Percentiles rank a stretch among this genome's conserved stretches.
These are phyloP conservation scores for Isaurus tuberculatus DNA, from an alignment of 92 coral and sea anemone genomes.

Conservation along the genomic window DNA sequence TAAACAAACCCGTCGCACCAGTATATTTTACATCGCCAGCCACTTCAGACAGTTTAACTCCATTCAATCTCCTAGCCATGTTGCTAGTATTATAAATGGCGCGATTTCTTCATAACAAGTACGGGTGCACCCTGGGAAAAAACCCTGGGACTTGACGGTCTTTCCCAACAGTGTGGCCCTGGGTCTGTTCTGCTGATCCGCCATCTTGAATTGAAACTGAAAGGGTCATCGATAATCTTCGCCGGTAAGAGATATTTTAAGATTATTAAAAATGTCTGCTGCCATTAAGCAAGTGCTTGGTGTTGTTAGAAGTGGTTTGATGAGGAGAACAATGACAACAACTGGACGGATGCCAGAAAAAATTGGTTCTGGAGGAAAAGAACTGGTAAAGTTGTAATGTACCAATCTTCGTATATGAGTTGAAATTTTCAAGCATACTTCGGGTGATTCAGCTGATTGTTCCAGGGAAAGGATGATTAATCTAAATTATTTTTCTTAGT, in stretches of 20 bases:
- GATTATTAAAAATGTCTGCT: slow-evolving; percentile 20
- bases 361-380: slow-evolving; percentile 41
- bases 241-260: background rate
- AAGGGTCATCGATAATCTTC: background rate
- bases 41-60: slow-evolving; percentile 27
- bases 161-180: slow-evolving; percentile 15
- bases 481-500: no score
- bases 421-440: no score
- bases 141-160: slow-evolving; percentile 5
- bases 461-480: no score
- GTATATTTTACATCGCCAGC: slow-evolving; percentile 30
- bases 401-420: no score
- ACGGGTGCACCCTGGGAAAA: slow-evolving; percentile 36
- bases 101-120: slow-evolving; percentile 42
- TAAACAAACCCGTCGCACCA: background rate
- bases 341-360: slow-evolving; percentile 48
- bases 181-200: slow-evolving; percentile 2
- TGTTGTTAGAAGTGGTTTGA: slow-evolving; percentile 24
- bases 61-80: slow-evolving; percentile 26
- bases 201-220: slow-evolving; percentile 27
- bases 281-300: slow-evolving; percentile 9
- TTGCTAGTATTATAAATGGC: slow-evolving; percentile 34
- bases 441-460: no score
- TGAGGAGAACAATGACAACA: slow-evolving; percentile 41
- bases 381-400: slow-evolving; percentile 18